These are phyloP conservation scores for Herminia tarsipennalis DNA, from an alignment of 2,888 invertebrate genomes.

Conservation along the genomic window DNA sequence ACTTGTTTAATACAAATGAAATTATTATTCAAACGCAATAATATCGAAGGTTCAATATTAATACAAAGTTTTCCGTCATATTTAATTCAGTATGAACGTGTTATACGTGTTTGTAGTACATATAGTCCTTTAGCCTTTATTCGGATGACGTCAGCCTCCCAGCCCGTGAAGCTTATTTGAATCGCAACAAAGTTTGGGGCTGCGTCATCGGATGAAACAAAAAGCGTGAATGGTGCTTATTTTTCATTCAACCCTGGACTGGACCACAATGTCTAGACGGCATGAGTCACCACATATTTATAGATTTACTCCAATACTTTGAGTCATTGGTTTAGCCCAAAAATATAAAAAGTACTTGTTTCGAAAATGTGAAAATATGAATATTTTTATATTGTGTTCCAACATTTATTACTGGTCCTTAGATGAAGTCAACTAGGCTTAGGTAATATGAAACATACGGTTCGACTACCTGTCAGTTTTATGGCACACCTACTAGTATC, in stretches of 20 bases:
- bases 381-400: too few relatives aligned
- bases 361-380: too few relatives aligned
- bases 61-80: conserved; percentile 4
- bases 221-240: conserved; percentile 43
- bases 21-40: not conserved
- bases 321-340: not conserved
- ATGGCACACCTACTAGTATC: too few relatives aligned
- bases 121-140: conserved; percentile 10
- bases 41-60: not conserved
- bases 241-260: conserved; percentile 65
- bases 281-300: conserved; percentile 41
- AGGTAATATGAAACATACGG: too few relatives aligned
- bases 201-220: conserved; percentile 44
- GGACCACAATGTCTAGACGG: conserved; percentile 47
- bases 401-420: too few relatives aligned
- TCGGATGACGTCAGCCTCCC: conserved; percentile 30
- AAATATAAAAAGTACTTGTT: too few relatives aligned
- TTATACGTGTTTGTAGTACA: conserved; percentile 6
- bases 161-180: conserved; percentile 20
- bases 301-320: conserved; percentile 4
- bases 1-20: not conserved
- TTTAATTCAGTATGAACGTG: conserved; percentile 3
- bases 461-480: too few relatives aligned
- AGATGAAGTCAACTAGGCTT: too few relatives aligned
- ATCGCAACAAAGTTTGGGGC: conserved; percentile 26